Evolutionary conservation across 2,797 vertebrate genomes (phyloP).

Genomic region (Girardinus metallicus): DNA sequence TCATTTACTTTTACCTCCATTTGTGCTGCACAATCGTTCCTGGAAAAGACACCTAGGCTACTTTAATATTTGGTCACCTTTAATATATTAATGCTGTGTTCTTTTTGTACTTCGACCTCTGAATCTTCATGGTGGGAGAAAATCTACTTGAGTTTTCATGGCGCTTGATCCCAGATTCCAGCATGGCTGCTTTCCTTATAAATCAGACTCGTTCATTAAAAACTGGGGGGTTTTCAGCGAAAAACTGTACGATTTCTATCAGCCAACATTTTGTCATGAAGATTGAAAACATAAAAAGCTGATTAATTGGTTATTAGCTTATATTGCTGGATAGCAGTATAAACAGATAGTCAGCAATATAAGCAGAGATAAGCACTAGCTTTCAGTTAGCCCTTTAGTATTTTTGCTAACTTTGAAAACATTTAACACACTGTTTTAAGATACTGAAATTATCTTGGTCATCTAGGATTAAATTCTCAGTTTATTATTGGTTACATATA

Average conservation of each 20-base stretch:
- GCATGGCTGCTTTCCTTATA: neutral
- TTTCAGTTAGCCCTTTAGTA: no score
- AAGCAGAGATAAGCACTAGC: no score
- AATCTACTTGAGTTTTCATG: neutral
- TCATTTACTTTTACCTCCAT: no score
- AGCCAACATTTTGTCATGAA: neutral
- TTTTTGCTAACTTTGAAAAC: no score
- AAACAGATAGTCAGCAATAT: no score
- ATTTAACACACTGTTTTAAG: neutral
- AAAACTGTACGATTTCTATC: neutral
- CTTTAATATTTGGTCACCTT: no score
- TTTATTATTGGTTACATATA: neutral
- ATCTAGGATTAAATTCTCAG: neutral
- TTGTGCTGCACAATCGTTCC: no score
- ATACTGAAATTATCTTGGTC: neutral
- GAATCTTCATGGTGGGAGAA: neutral
- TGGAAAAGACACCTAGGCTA: no score
- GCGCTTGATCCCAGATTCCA: neutral
- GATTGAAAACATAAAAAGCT: neutral
- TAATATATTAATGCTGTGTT: neutral
- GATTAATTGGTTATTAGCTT: neutral
- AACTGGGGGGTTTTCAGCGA: no score
- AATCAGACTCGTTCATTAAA: no score
- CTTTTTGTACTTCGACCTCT: neutral
- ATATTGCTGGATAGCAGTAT: no score